Percentiles rank a stretch among this genome's conserved stretches.
Evolutionary conservation across 1,140 invertebrate genomes (phyloP).

Genomic region (Leptestheria dahalacensis): DNA sequence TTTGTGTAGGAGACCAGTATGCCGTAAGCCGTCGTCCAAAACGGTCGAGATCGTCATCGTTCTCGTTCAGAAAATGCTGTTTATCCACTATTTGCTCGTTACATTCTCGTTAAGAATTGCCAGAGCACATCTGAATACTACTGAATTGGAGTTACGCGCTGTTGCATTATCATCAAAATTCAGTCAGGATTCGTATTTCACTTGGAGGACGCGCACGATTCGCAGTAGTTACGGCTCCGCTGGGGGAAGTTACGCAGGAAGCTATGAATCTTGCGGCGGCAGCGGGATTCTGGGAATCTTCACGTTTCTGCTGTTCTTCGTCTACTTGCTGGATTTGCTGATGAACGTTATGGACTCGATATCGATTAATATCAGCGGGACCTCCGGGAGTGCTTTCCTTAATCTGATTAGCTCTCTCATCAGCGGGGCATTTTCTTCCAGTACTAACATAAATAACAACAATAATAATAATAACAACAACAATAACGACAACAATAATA

Average conservation of each 20-base stretch:
- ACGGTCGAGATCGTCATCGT: no score
- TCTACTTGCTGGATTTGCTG: background rate
- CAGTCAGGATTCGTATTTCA: background rate
- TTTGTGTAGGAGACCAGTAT: no score
- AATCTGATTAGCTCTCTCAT: background rate
- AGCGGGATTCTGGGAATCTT: background rate
- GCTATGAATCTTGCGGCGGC: background rate
- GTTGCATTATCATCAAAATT: background rate
- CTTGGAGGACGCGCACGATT: background rate
- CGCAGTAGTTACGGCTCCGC: background rate
- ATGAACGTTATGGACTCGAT: background rate
- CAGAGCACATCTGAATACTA: background rate
- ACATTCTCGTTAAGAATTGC: no score
- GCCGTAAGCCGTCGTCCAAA: no score
- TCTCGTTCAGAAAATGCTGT: no score
- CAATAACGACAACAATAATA: background rate
- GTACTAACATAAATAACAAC: background rate
- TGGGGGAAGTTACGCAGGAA: background rate
- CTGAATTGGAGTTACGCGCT: background rate
- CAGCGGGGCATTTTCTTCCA: background rate
- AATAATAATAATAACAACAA: background rate
- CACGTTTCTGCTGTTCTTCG: background rate
- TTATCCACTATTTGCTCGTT: no score
- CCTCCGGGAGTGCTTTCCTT: background rate
- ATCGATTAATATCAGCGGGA: background rate